These are phyloP conservation scores for Scrobipalpa costella DNA, from an alignment of 2,888 invertebrate genomes.

Conservation along the genomic window DNA sequence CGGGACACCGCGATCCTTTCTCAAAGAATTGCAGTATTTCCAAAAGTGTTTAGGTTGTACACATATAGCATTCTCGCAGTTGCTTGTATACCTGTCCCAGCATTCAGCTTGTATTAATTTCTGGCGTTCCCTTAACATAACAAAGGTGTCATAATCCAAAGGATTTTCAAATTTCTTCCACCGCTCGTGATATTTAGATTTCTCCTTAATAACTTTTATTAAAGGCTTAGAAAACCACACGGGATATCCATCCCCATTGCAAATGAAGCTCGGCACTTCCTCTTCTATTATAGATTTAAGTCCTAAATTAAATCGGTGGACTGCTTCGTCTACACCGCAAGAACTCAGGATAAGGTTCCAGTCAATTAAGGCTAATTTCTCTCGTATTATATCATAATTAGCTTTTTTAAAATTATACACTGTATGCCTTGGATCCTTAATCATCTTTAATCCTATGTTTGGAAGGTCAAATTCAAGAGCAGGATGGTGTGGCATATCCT, in stretches of 20 bases:
- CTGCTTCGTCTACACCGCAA: background rate
- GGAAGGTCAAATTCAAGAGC: conserved; percentile 16
- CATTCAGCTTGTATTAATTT: background rate
- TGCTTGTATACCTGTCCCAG: background rate
- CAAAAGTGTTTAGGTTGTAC: conserved; percentile 8
- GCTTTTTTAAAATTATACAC: conserved; percentile 14
- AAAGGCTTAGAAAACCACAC: conserved; percentile 12
- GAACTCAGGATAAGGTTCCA: background rate
- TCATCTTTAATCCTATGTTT: background rate
- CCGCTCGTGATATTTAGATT: background rate
- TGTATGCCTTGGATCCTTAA: background rate
- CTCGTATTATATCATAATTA: background rate
- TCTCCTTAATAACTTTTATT: conserved; percentile 19
- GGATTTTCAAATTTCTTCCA: conserved; percentile 7
- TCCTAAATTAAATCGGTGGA: background rate
- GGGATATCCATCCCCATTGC: background rate
- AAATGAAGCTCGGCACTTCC: background rate
- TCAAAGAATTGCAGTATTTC: background rate
- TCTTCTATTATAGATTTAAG: background rate
- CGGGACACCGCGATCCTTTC: background rate
- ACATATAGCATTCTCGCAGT: background rate
- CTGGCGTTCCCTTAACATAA: background rate
- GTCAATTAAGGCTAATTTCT: background rate
- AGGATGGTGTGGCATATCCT: conserved; percentile 21
- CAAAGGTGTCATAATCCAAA: conserved; percentile 13